Evolutionary conservation across 1,140 invertebrate species (phyloP), one percentile per base, ranked within the genome.

Genomic region (Diorhabda sublineata): DNA sequence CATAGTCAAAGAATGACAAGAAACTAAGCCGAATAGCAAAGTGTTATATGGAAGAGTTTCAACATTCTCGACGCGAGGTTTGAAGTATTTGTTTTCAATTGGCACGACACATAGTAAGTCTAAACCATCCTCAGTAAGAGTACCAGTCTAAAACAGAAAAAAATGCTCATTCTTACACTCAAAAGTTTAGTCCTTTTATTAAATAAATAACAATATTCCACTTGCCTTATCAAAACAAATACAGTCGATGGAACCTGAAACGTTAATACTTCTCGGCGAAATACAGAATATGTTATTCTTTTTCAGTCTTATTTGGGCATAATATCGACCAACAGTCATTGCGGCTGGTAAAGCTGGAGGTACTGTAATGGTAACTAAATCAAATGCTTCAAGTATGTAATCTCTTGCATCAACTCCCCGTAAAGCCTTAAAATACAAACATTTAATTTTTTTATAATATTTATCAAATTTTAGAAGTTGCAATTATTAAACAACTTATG

Each of bases 181-280:
- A 58, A 4, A 7, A 58, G 57, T 58, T 58, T n/a, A 5, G n/a
- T 7, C 9, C 57, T n/a, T 58, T 5, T 3, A 7, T 58, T 58
- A n/a, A 4, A 58, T 7, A 58, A 58, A 58, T 58, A 26, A 26
- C 26, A 26, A 26, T 26, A 60, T n/a, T 3, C 82, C 77, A n/a
- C 77, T 76, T 26, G 85, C 85, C 90, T 99, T 99, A 82, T 99
- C 98, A 82, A 99, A 99, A 77, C 96, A 98, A 61, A 98, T 88
- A 73, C 94, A 92, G 83, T 98, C 93, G n/a, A 98, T 85, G 58
- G 93, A 95, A 1, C 98, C 98, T 74, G 93, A 92, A 41, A 98
- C 93, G 78, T 98, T 99, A 69, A 99, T 98, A 3, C 91, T 91
- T 42, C 91, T 85, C 0, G 97, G 96, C 72, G 94, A 96, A 66